A percentile compares a stretch with the other conserved stretches of the same genome.
Evolutionary conservation across 2,113 vertebrate species (phyloP).

Genomic region (Corythoichthys haematopterus): DNA sequence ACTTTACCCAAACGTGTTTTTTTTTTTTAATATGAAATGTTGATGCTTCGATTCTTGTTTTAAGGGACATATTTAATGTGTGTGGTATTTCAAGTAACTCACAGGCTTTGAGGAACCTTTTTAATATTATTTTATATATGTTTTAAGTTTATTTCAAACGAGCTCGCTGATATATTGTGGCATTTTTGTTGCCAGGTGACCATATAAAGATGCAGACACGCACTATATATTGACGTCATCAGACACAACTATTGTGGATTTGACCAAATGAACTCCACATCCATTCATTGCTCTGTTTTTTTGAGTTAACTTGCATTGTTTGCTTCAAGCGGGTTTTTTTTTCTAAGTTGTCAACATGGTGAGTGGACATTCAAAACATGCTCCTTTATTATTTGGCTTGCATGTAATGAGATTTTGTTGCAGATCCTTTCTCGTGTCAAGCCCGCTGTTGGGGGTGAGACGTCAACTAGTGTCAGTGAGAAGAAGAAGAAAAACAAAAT

Average conservation of each 20-base stretch:
- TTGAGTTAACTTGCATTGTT: slow-evolving; percentile 18
- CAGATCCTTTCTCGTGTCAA: slow-evolving; percentile 93
- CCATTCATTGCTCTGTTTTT: neutral
- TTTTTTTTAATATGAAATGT: neutral
- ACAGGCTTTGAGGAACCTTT: neutral
- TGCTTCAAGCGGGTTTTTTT: neutral
- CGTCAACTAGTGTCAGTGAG: slow-evolving; percentile 52
- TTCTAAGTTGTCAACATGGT: slow-evolving; percentile 37
- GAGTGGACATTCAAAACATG: slow-evolving; percentile 11
- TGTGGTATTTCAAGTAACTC: neutral
- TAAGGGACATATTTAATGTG: neutral
- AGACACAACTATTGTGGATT: neutral
- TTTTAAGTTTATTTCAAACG: neutral
- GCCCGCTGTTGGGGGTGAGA: slow-evolving; percentile 80
- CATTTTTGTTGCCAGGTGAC: slow-evolving; percentile 4
- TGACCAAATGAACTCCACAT: neutral
- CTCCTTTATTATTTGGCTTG: neutral
- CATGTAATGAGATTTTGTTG: neutral
- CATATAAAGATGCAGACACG: neutral
- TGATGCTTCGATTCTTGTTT: neutral
- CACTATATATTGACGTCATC: neutral
- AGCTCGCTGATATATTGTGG: neutral
- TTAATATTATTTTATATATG: neutral
- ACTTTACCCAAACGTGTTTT: neutral
- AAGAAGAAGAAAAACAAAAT: slow-evolving; percentile 82